Evolutionary conservation across 92 coral and sea anemone species (phyloP).

Genomic region (Galaxea fascicularis): DNA sequence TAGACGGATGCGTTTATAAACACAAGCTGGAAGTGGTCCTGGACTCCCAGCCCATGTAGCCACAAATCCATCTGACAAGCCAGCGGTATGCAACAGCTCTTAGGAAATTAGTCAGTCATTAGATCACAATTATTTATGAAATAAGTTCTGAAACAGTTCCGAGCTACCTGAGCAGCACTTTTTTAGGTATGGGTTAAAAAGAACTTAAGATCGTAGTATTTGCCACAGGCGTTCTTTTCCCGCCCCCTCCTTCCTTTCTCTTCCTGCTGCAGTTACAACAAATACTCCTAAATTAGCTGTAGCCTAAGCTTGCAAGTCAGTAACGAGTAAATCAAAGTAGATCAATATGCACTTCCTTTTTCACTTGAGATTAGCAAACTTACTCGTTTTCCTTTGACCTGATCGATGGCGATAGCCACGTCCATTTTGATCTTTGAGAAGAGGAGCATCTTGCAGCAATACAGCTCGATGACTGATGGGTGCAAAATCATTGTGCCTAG

Average conservation of each 20-base stretch:
- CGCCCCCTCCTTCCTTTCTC: neutral
- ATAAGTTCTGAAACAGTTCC: no score
- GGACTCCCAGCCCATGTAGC: constrained; percentile 63
- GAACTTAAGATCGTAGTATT: neutral
- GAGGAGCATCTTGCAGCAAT: constrained; percentile 1
- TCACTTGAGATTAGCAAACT: neutral
- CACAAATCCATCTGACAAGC: constrained; percentile 51
- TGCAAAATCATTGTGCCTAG: constrained; percentile 15
- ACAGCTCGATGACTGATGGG: constrained; percentile 24
- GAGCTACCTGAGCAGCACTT: constrained; percentile 10
- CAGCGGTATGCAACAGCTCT: constrained; percentile 64
- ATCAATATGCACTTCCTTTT: constrained; percentile 2
- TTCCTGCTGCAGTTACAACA: constrained; percentile 9
- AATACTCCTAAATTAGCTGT: neutral
- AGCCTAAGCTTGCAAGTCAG: neutral
- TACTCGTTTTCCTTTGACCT: constrained; percentile 20
- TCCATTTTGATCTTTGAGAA: constrained; percentile 10
- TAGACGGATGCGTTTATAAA: constrained; percentile 58
- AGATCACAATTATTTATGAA: neutral
- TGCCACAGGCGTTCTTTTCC: neutral
- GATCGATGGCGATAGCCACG: constrained; percentile 6
- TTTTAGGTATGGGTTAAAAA: neutral
- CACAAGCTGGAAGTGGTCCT: constrained; percentile 69
- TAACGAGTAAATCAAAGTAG: neutral
- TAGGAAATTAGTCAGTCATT: constrained; percentile 17